Evolutionary conservation across 2,797 vertebrate species (phyloP).

Genomic region (Tarsius wallacei): DNA sequence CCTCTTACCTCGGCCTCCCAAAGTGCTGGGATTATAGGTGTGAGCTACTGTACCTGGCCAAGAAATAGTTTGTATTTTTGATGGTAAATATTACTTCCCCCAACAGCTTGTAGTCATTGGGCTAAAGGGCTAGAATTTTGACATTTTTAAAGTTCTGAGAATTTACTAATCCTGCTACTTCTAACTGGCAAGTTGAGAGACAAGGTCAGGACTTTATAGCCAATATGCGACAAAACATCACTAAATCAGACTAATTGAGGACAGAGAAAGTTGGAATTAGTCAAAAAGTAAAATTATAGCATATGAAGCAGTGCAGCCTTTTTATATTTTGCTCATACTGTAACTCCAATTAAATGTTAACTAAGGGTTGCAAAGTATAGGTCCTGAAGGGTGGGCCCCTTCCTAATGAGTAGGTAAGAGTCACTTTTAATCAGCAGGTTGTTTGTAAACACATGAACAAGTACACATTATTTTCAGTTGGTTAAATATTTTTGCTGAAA

Average conservation of each 20-base stretch:
- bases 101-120: too few species aligned
- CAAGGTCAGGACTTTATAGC: neutral
- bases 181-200: neutral
- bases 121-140: neutral
- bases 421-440: constrained; percentile 68
- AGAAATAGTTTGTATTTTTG: neutral
- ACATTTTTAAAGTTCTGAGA: constrained; percentile 29
- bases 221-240: neutral
- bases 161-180: neutral
- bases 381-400: constrained; percentile 53
- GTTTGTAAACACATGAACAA: constrained; percentile 66
- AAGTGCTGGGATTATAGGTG: too few species aligned
- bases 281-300: constrained; percentile 71
- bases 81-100: neutral
- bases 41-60: too few species aligned
- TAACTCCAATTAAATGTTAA: constrained; percentile 69
- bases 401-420: constrained; percentile 72
- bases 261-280: constrained; percentile 69
- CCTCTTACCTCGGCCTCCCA: too few species aligned
- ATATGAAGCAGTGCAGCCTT: constrained; percentile 18
- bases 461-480: constrained; percentile 72
- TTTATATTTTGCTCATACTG: constrained; percentile 54
- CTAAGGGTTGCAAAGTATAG: constrained; percentile 73
- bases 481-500: constrained; percentile 64
- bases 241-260: constrained; percentile 24